These are phyloP conservation scores for Xiphophorus couchianus DNA, from an alignment of 2,113 vertebrate genomes.

Conservation along the genomic window DNA sequence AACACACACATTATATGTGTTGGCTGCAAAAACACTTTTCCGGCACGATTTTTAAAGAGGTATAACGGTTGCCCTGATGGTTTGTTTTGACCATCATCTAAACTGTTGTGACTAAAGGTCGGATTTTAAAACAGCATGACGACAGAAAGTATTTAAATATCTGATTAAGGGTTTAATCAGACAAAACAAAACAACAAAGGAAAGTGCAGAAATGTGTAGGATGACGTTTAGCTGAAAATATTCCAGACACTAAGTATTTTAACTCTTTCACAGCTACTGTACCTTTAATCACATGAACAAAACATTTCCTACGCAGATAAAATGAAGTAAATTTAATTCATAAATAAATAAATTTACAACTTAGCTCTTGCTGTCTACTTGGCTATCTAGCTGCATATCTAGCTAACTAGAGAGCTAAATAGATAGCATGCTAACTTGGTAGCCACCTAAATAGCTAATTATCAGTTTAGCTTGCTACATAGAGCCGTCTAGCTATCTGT, in stretches of 20 bases:
- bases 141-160: neutral
- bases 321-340: too few species aligned
- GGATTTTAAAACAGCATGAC: neutral
- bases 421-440: too few species aligned
- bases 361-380: too few species aligned
- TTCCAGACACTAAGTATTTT: neutral
- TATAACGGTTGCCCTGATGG: neutral
- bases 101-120: neutral
- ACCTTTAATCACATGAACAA: neutral
- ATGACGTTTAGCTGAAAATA: neutral
- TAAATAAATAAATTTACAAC: too few species aligned
- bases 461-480: too few species aligned
- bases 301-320: neutral
- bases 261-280: neutral
- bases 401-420: too few species aligned
- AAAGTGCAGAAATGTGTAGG: neutral
- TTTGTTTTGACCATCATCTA: conserved; percentile 12
- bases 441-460: too few species aligned
- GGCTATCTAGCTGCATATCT: too few species aligned
- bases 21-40: neutral
- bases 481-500: too few species aligned
- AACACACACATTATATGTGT: conserved; percentile 24
- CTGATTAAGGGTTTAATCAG: neutral
- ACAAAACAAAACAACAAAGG: neutral
- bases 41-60: neutral